Evolutionary conservation across 2,888 invertebrate genomes (phyloP), one percentile per base, ranked within the genome.

Genomic region (Nomada fabriciana): DNA sequence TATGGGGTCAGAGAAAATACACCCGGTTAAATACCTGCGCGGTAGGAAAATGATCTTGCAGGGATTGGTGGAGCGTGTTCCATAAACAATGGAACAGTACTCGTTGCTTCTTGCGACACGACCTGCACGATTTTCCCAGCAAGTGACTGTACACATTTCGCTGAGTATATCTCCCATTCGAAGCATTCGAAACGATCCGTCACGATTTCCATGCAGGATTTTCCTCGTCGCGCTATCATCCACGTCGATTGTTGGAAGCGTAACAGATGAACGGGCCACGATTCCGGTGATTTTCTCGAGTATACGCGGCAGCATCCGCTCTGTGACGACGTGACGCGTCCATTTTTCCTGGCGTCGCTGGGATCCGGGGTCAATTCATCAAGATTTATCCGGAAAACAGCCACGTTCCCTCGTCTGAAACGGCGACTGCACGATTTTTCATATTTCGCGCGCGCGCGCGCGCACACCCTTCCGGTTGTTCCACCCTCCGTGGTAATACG

Each of bases 181-280:
- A 55, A 69, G n/a, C 73, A 36, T 36, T 36, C 36, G 36, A 36
- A 36, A 7, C 86, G 83, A 91, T 91, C 91, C 90, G 90, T 91
- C 88, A 90, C 91, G 88, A 90, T 88, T 83, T 87, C 82, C 79
- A 72, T 76, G 83, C n/a, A 2, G n/a, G 53, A 53, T 80, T 18
- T 23, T 43, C 36, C 52, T 65, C 72, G 64, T 67, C 25, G 64
- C 74, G 57, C 69, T 57, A 71, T 76, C 68, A 68, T 80, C 65
- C 63, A 29, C 68, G 61, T 68, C 68, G 43, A 71, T 75, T 52
- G 76, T 76, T 25, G 29, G 50, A 60, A 25, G 52, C 23, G 42
- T 55, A 42, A 71, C n/a, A 60, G 61, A 15, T 53, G 36, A n/a
- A 50, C 36, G 42, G 18, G 52, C 23, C 15, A 18, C 50, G 50